Base-by-base conservation (phyloP, 2,113 vertebrate genomes). In the Pholis gunnellus region DNA sequence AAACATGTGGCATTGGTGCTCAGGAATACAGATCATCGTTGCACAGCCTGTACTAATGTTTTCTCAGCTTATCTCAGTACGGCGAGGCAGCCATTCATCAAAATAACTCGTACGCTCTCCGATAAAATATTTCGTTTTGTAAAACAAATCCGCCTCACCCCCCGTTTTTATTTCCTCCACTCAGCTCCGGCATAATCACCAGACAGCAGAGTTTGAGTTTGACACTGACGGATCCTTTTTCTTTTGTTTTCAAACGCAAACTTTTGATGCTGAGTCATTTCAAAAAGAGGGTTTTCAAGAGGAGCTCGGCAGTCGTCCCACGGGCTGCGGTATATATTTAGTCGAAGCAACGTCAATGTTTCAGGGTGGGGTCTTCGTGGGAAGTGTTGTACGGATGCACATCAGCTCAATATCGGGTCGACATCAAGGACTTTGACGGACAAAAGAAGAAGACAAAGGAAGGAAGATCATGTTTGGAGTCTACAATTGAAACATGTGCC, bases 191-290 rank as follows among this genome's bases (percentile, higher is more conserved):
- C 57, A 9, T 27, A 1, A 54, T 71, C 75, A 73, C 6, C 48
- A n/a, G n/a, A 15, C 61, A 4, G 48, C 20, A 2, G 9, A 27
- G 8, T 27, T 22, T 31, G 29, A 10, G 17, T 34, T 34, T 1
- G 14, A 22, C 67, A 1, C 14, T 5, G 44, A 54, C 57, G 13
- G 48, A 71, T 57, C 34, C 8, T 38, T 46, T 61, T 38, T 25
- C n/a, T 40, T 54, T 40, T 72, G n/a, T 82, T 74, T 38, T 64
- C 22, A 38, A 34, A 18, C 67, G 27, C 46, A 63, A 61, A 22
- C 25, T 57, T 29, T 74, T 68, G n/a, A 60, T 78, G 74, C 20
- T 9, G 66, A 64, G 50, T 75, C 20, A 75, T 83, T 56, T 83
- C 36, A 72, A 36, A 78, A 63, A 59, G 22, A 36, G 29, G 6